These are phyloP conservation scores for Drosophila mulleri DNA, from an alignment of 2,888 invertebrate genomes.

Conservation along the genomic window DNA sequence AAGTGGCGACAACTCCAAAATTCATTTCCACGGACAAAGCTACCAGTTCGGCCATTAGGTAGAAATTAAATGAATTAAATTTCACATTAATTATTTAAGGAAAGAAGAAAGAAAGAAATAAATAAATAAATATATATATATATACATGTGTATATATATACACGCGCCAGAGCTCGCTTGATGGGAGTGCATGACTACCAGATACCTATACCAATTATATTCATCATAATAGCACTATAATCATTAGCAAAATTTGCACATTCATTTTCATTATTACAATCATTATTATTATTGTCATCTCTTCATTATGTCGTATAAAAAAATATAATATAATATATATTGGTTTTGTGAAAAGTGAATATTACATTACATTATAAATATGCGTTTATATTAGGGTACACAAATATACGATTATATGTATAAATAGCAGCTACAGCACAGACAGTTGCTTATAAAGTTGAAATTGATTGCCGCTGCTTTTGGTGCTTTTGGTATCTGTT, in stretches of 20 bases:
- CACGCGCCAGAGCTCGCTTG: neutral
- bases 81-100: slow-evolving; percentile 69
- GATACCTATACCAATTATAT: neutral
- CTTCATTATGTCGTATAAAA: neutral
- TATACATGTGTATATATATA: too few relatives aligned
- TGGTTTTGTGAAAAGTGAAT: neutral
- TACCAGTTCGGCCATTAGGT: slow-evolving; percentile 50
- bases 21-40: slow-evolving; percentile 19
- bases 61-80: slow-evolving; percentile 73
- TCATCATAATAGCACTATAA: neutral
- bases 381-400: neutral
- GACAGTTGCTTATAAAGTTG: slow-evolving; percentile 40
- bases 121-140: neutral
- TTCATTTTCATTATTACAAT: neutral
- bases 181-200: neutral
- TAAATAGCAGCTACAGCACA: neutral
- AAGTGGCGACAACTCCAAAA: slow-evolving; percentile 51
- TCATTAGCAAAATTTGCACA: neutral
- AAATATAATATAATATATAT: neutral
- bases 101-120: slow-evolving; percentile 17
- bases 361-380: neutral
- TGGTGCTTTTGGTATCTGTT: slow-evolving; percentile 13
- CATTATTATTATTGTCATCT: too few relatives aligned
- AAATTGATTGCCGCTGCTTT: slow-evolving; percentile 43
- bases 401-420: neutral